A percentile compares a stretch with the other conserved stretches of the same genome.
phyloP scores from a whole-genome alignment of 2,888 invertebrate species.

The Noctua janthe region DNA sequence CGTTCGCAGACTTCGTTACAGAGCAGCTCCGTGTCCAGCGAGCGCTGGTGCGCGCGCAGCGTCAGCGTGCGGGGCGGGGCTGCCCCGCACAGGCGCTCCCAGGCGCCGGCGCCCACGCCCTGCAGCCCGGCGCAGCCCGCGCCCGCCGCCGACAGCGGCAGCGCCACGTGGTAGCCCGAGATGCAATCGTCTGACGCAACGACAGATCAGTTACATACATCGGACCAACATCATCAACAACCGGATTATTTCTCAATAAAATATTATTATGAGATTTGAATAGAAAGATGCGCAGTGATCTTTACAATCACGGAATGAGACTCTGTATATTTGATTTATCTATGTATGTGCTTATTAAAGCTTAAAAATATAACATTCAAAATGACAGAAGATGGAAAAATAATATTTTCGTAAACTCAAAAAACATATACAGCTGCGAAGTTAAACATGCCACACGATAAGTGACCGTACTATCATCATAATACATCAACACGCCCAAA shows the following conservation, averaged over 20 bases:
- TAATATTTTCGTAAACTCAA: constrained; percentile 16
- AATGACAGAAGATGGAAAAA: background rate
- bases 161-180: constrained; percentile 93
- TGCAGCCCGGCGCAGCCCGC: constrained; percentile 92
- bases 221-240: background rate
- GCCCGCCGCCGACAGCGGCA: constrained; percentile 93
- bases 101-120: constrained; percentile 89
- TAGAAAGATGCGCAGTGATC: background rate
- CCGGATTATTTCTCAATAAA: background rate
- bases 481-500: constrained; percentile 38
- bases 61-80: constrained; percentile 73
- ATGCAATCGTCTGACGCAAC: constrained; percentile 91
- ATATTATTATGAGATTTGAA: background rate
- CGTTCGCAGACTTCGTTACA: constrained; percentile 89
- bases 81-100: constrained; percentile 78
- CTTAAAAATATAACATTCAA: background rate
- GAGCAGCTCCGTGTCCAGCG: constrained; percentile 86
- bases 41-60: constrained; percentile 84
- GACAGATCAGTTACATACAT: background rate
- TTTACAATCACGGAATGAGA: background rate
- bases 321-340: background rate
- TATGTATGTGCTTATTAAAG: background rate
- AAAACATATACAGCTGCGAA: constrained; percentile 7
- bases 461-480: constrained; percentile 35
- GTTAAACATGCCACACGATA: constrained; percentile 38